A percentile compares a stretch with the other conserved stretches of the same genome.
phyloP scores from a whole-genome alignment of 2,113 vertebrate genomes.

The Sebastes fasciatus region DNA sequence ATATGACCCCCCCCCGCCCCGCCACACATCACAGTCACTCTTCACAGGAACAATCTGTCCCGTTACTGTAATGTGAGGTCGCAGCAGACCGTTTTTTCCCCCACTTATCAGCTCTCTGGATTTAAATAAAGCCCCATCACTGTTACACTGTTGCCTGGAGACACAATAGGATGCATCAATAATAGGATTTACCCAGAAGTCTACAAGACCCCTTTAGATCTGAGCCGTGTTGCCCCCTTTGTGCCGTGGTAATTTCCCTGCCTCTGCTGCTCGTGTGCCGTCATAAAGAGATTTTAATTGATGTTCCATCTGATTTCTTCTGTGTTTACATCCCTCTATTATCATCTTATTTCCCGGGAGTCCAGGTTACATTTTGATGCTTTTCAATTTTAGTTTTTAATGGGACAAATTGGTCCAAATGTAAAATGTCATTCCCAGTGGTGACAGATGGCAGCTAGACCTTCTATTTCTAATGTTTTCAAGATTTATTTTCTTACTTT shows the following conservation, averaged over 20 bases:
- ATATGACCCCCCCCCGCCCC: conserved; percentile 36
- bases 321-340: background rate
- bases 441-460: background rate
- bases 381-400: conserved; percentile 8
- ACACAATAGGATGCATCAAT: conserved; percentile 68
- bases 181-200: conserved; percentile 50
- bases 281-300: conserved; percentile 18
- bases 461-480: background rate
- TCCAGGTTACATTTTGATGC: conserved; percentile 8
- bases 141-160: conserved; percentile 72
- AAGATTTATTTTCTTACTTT: background rate
- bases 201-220: conserved; percentile 35
- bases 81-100: conserved; percentile 45
- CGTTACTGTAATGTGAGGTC: conserved; percentile 63
- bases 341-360: conserved; percentile 24
- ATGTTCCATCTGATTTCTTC: background rate
- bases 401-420: conserved; percentile 3
- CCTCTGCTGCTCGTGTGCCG: background rate
- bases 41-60: conserved; percentile 80
- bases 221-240: conserved; percentile 30
- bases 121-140: conserved; percentile 72
- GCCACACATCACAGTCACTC: conserved; percentile 38
- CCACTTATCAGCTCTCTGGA: conserved; percentile 69
- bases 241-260: conserved; percentile 19
- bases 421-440: conserved; percentile 16